Percentiles rank a stretch among this genome's conserved stretches.
Conservation (phyloP, 2,888 invertebrate species). For the Ligdia adustata region DNA sequence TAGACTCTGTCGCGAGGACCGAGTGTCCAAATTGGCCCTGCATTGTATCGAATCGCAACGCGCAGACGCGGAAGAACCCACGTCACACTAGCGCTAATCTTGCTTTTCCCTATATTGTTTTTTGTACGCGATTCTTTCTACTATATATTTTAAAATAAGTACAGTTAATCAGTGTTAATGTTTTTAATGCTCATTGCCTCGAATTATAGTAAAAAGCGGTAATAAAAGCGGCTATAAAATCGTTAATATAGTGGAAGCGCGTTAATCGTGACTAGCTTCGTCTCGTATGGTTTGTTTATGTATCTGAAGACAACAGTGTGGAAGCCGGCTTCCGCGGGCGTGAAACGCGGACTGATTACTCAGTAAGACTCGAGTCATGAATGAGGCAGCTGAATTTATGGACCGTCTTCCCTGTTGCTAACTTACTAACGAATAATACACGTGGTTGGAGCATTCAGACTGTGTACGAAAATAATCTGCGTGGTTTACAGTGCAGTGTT, state of each 20-base stretch:
- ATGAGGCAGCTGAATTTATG: constrained; percentile 58
- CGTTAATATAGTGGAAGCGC: constrained; percentile 10
- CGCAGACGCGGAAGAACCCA: constrained; percentile 76
- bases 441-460: constrained; percentile 21
- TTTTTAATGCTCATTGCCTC: constrained; percentile 8
- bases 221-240: constrained; percentile 12
- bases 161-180: too few species aligned
- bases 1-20: constrained; percentile 63
- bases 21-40: constrained; percentile 64
- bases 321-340: constrained; percentile 70
- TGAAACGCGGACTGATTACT: constrained; percentile 59
- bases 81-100: constrained; percentile 78
- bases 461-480: constrained; percentile 35
- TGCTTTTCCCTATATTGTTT: constrained; percentile 56
- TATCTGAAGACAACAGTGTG: constrained; percentile 80
- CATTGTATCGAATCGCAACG: constrained; percentile 54
- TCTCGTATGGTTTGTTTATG: constrained; percentile 79
- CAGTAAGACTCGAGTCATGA: constrained; percentile 65
- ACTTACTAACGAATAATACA: constrained; percentile 12
- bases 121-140: constrained; percentile 43
- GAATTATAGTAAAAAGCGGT: constrained; percentile 7
- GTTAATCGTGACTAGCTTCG: constrained; percentile 69
- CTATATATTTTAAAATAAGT: constrained; percentile 1
- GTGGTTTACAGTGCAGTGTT: constrained; percentile 61
- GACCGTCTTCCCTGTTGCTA: constrained; percentile 40